A percentile compares a stretch with the other conserved stretches of the same genome.
Evolutionary conservation across 53 echinoderm and acorn worm genomes (phyloP).

Genomic region (Hippasteria phrygiana): DNA sequence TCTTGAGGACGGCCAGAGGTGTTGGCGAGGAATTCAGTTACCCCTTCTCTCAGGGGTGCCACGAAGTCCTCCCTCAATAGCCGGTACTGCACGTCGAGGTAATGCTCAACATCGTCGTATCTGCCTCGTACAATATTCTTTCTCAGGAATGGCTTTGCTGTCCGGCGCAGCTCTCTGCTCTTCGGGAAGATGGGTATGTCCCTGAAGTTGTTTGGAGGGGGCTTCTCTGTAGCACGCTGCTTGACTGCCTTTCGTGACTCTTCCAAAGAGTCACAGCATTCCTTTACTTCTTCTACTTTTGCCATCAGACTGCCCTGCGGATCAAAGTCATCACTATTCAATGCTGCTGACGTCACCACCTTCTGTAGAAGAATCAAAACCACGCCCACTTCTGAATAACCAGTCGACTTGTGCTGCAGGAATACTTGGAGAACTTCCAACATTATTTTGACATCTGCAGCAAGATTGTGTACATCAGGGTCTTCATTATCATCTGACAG

Average conservation of each 20-base stretch:
- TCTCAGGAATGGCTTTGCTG: conserved; percentile 76
- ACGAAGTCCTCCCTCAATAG: conserved; percentile 92
- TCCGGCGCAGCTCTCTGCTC: conserved; percentile 58
- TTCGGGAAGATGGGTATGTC: conserved; percentile 69
- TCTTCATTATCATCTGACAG: background rate
- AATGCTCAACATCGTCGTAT: conserved; percentile 81
- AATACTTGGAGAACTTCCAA: conserved; percentile 6
- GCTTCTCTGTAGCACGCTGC: background rate
- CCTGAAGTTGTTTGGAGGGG: conserved; percentile 79
- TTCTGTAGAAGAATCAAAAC: conserved; percentile 51
- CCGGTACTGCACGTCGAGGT: conserved; percentile 92
- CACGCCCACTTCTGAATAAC: conserved; percentile 40
- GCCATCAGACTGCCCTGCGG: background rate
- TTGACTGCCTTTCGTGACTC: background rate
- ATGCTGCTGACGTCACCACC: conserved; percentile 7
- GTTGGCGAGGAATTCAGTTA: conserved; percentile 65
- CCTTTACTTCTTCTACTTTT: conserved; percentile 14
- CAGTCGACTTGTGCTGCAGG: background rate
- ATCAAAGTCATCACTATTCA: conserved; percentile 10
- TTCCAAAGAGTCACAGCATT: conserved; percentile 1
- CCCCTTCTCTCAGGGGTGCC: conserved; percentile 84
- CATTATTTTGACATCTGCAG: background rate
- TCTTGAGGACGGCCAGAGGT: conserved; percentile 40
- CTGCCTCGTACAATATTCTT: conserved; percentile 73
- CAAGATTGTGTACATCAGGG: background rate